A percentile compares a stretch with the other conserved stretches of the same genome.
Evolutionary conservation across 2,113 vertebrate genomes (phyloP).

Genomic region (Macaca nemestrina): DNA sequence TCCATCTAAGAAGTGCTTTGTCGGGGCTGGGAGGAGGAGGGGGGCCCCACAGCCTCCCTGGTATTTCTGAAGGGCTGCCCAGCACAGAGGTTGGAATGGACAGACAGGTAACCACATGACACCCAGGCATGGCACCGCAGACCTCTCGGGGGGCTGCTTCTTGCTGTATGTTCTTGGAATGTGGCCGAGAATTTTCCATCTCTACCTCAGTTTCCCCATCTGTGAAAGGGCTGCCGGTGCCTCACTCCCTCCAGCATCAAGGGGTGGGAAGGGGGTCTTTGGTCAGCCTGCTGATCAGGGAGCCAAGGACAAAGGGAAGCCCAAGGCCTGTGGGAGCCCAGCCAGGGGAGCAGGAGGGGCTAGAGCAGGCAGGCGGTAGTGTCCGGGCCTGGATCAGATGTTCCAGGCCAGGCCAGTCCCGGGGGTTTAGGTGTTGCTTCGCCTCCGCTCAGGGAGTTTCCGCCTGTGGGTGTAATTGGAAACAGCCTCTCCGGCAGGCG

Average conservation of each 20-base stretch:
- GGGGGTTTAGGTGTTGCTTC: constrained; percentile 53
- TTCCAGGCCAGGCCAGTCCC: constrained; percentile 31
- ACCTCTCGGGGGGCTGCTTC: not conserved
- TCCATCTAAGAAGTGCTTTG: constrained; percentile 65
- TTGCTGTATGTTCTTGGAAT: not conserved
- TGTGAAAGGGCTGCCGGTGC: not conserved
- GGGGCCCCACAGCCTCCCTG: not conserved
- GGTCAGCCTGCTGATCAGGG: not conserved
- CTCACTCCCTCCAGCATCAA: not conserved
- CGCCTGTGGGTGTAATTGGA: constrained; percentile 61
- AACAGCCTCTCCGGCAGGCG: constrained; percentile 26
- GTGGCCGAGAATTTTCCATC: not conserved
- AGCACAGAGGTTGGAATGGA: not conserved
- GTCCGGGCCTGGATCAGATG: not conserved
- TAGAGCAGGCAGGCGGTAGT: rapidly evolving
- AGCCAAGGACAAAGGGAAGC: not conserved
- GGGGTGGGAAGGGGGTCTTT: not conserved
- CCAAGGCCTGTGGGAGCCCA: not conserved
- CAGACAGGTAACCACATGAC: not conserved
- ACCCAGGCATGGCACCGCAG: not conserved
- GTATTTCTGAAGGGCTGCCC: not conserved
- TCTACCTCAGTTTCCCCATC: not conserved
- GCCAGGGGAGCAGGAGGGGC: not conserved
- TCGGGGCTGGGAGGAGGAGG: not conserved
- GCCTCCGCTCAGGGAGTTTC: constrained; percentile 14